A percentile compares a stretch with the other conserved stretches of the same genome.
Conservation (phyloP, 2,113 vertebrate genomes). For the Ciconia maguari region DNA sequence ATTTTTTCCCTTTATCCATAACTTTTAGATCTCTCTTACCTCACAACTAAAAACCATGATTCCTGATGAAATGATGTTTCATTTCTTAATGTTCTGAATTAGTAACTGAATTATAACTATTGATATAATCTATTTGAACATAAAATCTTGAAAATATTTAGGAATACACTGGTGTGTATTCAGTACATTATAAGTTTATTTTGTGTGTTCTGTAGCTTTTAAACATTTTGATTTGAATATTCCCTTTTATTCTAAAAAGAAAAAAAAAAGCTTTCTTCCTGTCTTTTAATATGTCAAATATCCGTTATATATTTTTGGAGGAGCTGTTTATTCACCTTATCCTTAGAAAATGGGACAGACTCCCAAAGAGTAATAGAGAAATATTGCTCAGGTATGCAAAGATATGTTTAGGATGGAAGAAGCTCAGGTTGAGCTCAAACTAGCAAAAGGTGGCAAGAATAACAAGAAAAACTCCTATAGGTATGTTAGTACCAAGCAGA, state of each 20-base stretch:
- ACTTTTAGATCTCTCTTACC: background rate
- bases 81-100: background rate
- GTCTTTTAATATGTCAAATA: background rate
- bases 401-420: background rate
- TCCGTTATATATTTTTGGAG: background rate
- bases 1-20: background rate
- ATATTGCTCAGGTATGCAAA: background rate
- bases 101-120: background rate
- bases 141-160: background rate
- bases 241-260: background rate
- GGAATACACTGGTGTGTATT: background rate
- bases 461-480: background rate
- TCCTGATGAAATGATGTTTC: background rate
- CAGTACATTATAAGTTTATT: background rate
- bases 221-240: background rate
- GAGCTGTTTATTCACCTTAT: background rate
- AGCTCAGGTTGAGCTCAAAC: background rate
- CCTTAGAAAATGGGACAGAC: background rate
- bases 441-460: background rate
- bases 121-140: background rate
- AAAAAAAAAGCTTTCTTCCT: background rate
- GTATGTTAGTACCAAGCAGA: background rate
- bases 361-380: background rate
- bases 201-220: background rate
- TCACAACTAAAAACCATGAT: background rate